Evolutionary conservation across 2,888 invertebrate genomes (phyloP).

Genomic region (Nephrotoma appendiculata): DNA sequence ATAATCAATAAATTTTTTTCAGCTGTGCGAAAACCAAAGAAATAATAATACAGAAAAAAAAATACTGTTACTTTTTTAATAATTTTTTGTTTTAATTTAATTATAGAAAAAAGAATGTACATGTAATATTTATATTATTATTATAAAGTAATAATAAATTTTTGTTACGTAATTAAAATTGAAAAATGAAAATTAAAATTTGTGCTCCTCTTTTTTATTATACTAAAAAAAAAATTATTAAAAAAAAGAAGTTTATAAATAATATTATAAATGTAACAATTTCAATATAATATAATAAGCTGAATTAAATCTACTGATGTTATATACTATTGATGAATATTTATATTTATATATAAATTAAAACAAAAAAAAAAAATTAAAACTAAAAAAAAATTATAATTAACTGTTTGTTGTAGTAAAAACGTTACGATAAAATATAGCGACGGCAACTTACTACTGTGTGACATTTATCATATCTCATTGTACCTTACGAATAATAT

Average conservation of each 20-base stretch:
- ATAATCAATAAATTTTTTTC: slow-evolving; percentile 4
- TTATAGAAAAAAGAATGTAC: background rate
- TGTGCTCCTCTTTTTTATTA: slow-evolving; percentile 2
- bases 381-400: background rate
- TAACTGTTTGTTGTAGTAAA: background rate
- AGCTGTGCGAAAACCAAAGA: background rate
- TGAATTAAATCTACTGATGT: slow-evolving; percentile 5
- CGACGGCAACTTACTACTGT: slow-evolving; percentile 7
- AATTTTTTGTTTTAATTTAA: background rate
- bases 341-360: background rate
- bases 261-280: background rate
- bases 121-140: background rate
- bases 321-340: slow-evolving; percentile 2
- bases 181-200: slow-evolving; percentile 1
- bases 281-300: background rate
- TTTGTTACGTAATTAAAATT: background rate
- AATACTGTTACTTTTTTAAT: slow-evolving; percentile 1
- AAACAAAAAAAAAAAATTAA: background rate
- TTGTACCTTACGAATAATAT: slow-evolving; percentile 3
- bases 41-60: background rate
- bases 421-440: background rate
- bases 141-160: background rate
- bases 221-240: background rate
- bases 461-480: slow-evolving; percentile 3
- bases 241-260: background rate